These are phyloP conservation scores for Odontothrips loti DNA, from an alignment of 2,888 invertebrate species.

Conservation along the genomic window DNA sequence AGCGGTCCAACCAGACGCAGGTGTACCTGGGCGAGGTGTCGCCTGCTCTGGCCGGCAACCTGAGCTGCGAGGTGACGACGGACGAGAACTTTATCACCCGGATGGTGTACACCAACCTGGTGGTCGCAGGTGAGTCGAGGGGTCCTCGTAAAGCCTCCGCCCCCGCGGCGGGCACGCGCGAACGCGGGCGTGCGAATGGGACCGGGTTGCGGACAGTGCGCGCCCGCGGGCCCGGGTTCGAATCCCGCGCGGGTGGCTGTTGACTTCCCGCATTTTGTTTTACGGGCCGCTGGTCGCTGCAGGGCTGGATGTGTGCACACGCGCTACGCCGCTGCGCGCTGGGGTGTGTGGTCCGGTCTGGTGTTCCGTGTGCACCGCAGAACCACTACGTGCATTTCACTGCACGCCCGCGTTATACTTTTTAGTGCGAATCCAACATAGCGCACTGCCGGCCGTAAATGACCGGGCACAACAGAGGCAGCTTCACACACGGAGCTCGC, in stretches of 20 bases:
- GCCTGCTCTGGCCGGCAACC: conserved; percentile 42
- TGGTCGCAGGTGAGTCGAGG: conserved; percentile 66
- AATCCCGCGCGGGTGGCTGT: too few species aligned
- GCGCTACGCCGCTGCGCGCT: too few species aligned
- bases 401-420: neutral
- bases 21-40: conserved; percentile 42
- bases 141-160: neutral
- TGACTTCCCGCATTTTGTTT: too few species aligned
- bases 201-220: too few species aligned
- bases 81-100: conserved; percentile 42
- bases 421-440: conserved; percentile 14
- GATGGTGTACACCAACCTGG: conserved; percentile 51
- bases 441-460: neutral
- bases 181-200: too few species aligned
- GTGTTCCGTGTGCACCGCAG: too few species aligned
- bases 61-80: conserved; percentile 44
- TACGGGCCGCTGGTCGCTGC: too few species aligned
- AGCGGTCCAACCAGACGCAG: conserved; percentile 47
- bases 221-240: too few species aligned
- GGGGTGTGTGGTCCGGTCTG: neutral
- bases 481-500: neutral
- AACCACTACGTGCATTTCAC: too few species aligned
- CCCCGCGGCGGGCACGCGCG: too few species aligned
- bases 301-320: neutral
- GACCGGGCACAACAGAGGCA: neutral